A percentile compares a stretch with the other conserved stretches of the same genome.
Conservation (phyloP, 2,113 vertebrate genomes). For the Crotalus viridis region DNA sequence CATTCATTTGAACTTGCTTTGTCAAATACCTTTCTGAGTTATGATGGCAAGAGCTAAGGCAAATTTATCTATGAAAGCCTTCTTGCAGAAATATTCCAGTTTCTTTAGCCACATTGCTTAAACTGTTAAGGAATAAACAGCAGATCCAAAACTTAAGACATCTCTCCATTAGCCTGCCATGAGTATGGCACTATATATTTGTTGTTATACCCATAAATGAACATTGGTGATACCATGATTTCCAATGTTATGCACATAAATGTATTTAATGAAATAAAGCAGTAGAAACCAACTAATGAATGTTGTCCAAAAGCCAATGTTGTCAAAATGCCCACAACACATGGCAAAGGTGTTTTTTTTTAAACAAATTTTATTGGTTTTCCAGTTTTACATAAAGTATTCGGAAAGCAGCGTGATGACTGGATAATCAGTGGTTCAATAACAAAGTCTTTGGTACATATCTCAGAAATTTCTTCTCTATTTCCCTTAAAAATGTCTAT, state of each 20-base stretch:
- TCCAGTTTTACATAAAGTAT: too few relatives aligned
- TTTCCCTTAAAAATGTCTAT: too few relatives aligned
- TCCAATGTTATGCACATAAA: neutral
- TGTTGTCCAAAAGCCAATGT: neutral
- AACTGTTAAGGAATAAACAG: constrained; percentile 22
- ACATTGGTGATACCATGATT: constrained; percentile 10
- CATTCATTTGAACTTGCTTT: neutral
- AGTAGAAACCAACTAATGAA: neutral
- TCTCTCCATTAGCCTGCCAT: neutral
- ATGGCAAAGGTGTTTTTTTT: neutral
- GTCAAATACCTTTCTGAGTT: neutral
- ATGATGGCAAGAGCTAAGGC: neutral
- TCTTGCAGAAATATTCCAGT: neutral
- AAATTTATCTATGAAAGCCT: neutral
- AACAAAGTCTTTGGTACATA: too few relatives aligned
- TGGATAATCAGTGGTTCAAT: too few relatives aligned
- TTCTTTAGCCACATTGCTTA: neutral
- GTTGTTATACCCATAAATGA: constrained; percentile 30
- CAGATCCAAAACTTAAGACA: neutral
- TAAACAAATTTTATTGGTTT: too few relatives aligned
- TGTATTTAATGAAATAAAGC: constrained; percentile 14
- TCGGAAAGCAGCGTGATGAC: too few relatives aligned
- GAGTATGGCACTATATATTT: neutral
- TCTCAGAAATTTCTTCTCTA: too few relatives aligned
- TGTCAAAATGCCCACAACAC: neutral